Conservation (phyloP, 2,888 invertebrate species). For the Pachliopta kotzebuea region DNA sequence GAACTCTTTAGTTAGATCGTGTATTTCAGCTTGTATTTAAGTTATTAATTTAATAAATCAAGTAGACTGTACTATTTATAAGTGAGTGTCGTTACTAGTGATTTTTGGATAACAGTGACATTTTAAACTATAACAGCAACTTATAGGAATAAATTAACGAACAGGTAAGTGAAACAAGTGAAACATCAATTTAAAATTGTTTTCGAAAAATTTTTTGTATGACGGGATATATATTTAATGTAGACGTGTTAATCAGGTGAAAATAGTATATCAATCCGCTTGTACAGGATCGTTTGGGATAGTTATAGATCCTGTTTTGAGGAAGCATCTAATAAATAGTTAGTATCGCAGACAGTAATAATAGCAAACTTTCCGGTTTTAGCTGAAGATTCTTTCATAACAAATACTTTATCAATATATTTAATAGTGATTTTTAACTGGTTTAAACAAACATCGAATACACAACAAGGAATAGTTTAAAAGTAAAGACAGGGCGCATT, state of each 20-base stretch:
- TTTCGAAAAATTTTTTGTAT: neutral
- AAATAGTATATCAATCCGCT: neutral
- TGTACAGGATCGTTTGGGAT: slow-evolving; percentile 10
- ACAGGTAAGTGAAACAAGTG: slow-evolving; percentile 21
- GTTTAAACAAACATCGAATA: neutral
- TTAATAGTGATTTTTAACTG: neutral
- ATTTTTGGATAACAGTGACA: slow-evolving; percentile 27
- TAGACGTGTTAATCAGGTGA: slow-evolving; percentile 15
- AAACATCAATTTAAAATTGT: slow-evolving; percentile 6
- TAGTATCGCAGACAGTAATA: slow-evolving; percentile 19
- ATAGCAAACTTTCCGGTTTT: slow-evolving; percentile 25
- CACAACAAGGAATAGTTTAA: too few relatives aligned
- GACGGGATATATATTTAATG: slow-evolving; percentile 6
- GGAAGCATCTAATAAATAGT: slow-evolving; percentile 10
- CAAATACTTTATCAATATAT: neutral
- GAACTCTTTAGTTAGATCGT: slow-evolving; percentile 46
- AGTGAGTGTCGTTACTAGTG: slow-evolving; percentile 36
- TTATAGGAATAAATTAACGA: slow-evolving; percentile 8
- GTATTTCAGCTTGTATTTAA: slow-evolving; percentile 19
- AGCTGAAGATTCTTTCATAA: slow-evolving; percentile 3
- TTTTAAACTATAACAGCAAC: slow-evolving; percentile 12
- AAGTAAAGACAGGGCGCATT: too few relatives aligned
- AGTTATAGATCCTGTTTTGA: slow-evolving; percentile 8
- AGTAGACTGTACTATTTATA: neutral
- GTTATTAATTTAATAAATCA: slow-evolving; percentile 11